Conservation (phyloP, 2,113 vertebrate genomes). For the Tenebrosternarchus preto region DNA sequence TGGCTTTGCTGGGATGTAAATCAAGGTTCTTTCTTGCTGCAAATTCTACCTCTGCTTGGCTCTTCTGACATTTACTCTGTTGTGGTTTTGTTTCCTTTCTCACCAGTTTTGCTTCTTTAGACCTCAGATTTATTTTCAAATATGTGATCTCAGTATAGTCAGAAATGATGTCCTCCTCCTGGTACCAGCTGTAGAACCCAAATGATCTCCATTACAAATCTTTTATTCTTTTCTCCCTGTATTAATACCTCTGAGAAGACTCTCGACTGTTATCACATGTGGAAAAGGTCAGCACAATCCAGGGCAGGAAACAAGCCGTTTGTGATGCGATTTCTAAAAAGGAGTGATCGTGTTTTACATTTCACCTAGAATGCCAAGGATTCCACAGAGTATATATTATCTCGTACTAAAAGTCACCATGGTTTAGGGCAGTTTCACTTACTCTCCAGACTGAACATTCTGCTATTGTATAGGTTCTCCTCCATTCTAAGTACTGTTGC, state of each 20-base stretch:
- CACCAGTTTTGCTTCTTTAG: slow-evolving; percentile 12
- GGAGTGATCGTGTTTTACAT: too few species aligned
- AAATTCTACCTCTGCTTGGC: slow-evolving; percentile 32
- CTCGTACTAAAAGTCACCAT: too few species aligned
- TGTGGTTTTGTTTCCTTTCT: not conserved
- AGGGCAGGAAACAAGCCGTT: not conserved
- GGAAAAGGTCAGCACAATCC: not conserved
- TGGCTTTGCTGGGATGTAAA: slow-evolving; percentile 1
- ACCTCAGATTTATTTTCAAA: not conserved
- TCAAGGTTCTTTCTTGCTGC: not conserved
- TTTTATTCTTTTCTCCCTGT: not conserved
- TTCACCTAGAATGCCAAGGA: too few species aligned
- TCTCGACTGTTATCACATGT: not conserved
- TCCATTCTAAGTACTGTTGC: too few species aligned
- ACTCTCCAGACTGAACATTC: not conserved
- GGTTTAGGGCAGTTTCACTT: too few species aligned
- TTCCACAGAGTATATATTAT: too few species aligned
- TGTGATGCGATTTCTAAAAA: not conserved
- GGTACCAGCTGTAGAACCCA: slow-evolving; percentile 28
- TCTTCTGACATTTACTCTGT: not conserved
- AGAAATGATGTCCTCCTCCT: not conserved
- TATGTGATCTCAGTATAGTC: not conserved
- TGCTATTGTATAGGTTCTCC: not conserved
- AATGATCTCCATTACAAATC: not conserved
- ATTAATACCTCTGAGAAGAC: not conserved